Percentiles rank a stretch among this genome's conserved stretches.
phyloP scores from a whole-genome alignment of 2,888 invertebrate genomes.

The Arctia plantaginis region DNA sequence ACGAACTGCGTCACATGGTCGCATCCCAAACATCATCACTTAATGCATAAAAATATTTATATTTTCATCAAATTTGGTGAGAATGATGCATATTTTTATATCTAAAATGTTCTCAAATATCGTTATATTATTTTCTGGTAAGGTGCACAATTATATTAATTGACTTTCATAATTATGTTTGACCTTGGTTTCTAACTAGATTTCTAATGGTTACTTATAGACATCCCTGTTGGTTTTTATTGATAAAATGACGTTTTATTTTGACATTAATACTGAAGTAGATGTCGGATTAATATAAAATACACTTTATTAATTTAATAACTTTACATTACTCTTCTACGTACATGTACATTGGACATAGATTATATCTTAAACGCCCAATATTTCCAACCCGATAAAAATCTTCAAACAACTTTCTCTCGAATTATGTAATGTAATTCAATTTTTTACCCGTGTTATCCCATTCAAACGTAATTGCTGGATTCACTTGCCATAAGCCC shows the following conservation, averaged over 20 bases:
- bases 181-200: background rate
- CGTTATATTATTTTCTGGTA: background rate
- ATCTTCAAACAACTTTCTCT: conserved; percentile 68
- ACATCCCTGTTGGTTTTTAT: background rate
- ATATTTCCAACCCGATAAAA: conserved; percentile 57
- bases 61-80: background rate
- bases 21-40: background rate
- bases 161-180: background rate
- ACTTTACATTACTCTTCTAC: conserved; percentile 1
- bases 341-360: conserved; percentile 29
- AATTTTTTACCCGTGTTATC: conserved; percentile 57
- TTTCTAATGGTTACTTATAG: no score
- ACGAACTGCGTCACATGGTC: background rate
- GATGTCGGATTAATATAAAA: conserved; percentile 13
- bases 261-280: background rate
- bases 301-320: conserved; percentile 37
- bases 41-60: background rate
- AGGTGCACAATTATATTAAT: background rate
- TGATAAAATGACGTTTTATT: background rate
- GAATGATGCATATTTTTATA: no score
- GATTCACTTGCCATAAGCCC: conserved; percentile 63
- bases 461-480: conserved; percentile 67
- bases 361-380: conserved; percentile 35
- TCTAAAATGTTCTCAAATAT: no score
- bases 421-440: conserved; percentile 62